Evolutionary conservation across 2,888 invertebrate species (phyloP).

Genomic region (Cryptophagus acutangulus): DNA sequence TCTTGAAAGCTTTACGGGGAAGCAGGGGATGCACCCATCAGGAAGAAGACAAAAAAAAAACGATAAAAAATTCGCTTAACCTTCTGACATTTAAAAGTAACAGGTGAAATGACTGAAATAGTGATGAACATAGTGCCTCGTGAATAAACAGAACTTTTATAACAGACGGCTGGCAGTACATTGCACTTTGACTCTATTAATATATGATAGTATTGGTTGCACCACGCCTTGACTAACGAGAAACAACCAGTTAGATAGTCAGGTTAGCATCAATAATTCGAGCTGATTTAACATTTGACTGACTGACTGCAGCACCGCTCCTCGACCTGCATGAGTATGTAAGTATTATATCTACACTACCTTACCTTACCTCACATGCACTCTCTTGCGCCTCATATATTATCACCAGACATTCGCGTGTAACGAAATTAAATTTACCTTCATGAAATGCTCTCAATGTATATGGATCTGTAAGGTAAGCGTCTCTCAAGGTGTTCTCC

Average conservation of each 20-base stretch:
- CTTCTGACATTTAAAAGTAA: constrained; percentile 9
- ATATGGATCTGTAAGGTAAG: not conserved
- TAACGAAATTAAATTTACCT: constrained; percentile 7
- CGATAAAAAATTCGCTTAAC: constrained; percentile 6
- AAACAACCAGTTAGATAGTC: constrained; percentile 17
- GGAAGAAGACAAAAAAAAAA: no score
- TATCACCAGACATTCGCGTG: constrained; percentile 6
- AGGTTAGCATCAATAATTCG: constrained; percentile 12
- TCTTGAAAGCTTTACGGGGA: no score
- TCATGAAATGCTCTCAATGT: constrained; percentile 2
- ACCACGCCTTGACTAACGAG: constrained; percentile 32
- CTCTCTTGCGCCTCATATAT: constrained; percentile 7
- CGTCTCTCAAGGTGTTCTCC: not conserved
- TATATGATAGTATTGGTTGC: constrained; percentile 37
- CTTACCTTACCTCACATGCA: constrained; percentile 8
- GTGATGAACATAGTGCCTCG: constrained; percentile 5
- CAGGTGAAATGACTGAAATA: constrained; percentile 10
- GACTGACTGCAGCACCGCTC: constrained; percentile 11
- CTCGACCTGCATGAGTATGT: constrained; percentile 7
- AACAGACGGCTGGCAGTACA: constrained; percentile 30
- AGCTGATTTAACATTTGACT: constrained; percentile 5
- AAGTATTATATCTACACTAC: not conserved
- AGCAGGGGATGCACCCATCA: no score
- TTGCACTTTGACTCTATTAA: constrained; percentile 40
- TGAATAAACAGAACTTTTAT: constrained; percentile 17